Percentiles rank a stretch among this genome's conserved stretches.
These are phyloP conservation scores for Bombus huntii DNA, from an alignment of 1,140 invertebrate genomes.

Conservation along the genomic window DNA sequence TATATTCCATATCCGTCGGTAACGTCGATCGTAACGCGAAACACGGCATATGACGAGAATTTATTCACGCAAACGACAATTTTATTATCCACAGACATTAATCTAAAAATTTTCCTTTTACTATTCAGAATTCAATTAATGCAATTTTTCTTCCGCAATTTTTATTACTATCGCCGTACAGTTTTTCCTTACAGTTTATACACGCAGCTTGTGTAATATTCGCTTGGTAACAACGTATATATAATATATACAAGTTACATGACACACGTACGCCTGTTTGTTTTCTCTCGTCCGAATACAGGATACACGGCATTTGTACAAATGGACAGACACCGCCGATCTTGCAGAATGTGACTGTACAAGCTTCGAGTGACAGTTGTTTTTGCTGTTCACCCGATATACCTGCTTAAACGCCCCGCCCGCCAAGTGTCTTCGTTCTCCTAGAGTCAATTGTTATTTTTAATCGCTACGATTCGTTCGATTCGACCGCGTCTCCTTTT, in stretches of 20 bases:
- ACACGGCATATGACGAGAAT: neutral
- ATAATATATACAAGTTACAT: conserved; percentile 22
- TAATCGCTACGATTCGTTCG: too few species aligned
- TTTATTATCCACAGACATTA: too few species aligned
- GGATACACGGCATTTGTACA: conserved; percentile 53
- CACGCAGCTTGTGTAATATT: conserved; percentile 70
- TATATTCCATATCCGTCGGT: neutral
- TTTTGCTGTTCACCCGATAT: conserved; percentile 59
- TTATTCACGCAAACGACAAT: neutral
- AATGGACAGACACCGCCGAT: conserved; percentile 72
- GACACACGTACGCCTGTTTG: conserved; percentile 14
- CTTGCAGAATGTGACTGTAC: conserved; percentile 79
- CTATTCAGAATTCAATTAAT: neutral
- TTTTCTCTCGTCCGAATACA: conserved; percentile 50
- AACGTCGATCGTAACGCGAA: neutral
- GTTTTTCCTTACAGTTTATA: conserved; percentile 41
- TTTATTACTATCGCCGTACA: conserved; percentile 19
- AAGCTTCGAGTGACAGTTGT: conserved; percentile 77
- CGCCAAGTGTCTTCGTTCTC: conserved; percentile 39
- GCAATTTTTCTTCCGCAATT: neutral
- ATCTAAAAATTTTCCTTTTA: neutral
- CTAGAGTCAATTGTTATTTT: neutral
- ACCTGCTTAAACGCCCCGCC: conserved; percentile 44
- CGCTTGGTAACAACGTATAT: conserved; percentile 66
- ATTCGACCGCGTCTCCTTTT: neutral